Evolutionary conservation across 2,797 vertebrate genomes (phyloP).

Genomic region (Anisognathus igniventris): DNA sequence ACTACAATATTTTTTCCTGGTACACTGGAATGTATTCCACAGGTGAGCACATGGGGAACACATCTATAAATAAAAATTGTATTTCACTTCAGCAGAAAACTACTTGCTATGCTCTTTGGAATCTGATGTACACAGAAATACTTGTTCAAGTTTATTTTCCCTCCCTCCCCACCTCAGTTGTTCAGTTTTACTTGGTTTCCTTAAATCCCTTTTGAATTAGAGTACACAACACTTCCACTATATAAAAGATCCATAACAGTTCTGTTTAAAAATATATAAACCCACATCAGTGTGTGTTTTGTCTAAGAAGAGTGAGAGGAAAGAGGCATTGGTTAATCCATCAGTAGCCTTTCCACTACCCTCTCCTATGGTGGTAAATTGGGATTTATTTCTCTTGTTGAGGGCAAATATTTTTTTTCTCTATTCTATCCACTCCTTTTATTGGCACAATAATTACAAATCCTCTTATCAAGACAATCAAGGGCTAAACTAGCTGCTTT

Average conservation of each 20-base stretch:
- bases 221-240: neutral
- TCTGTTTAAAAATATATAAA: conserved; percentile 3
- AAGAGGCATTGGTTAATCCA: neutral
- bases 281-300: neutral
- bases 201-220: neutral
- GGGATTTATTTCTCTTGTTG: conserved; percentile 13
- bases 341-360: neutral
- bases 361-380: neutral
- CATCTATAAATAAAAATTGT: neutral
- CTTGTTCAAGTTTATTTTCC: neutral
- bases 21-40: neutral
- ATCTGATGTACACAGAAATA: neutral
- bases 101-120: neutral
- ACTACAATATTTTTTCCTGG: neutral
- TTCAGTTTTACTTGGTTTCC: neutral
- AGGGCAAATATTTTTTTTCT: neutral
- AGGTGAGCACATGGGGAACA: neutral
- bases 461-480: conserved; percentile 30
- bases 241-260: neutral
- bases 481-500: conserved; percentile 1
- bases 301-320: neutral
- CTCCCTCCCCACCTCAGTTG: neutral
- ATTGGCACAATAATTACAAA: conserved; percentile 17
- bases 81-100: neutral
- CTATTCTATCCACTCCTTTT: neutral